Evolutionary conservation across 2,888 invertebrate genomes (phyloP).

Genomic region (Tenthredo amoena): DNA sequence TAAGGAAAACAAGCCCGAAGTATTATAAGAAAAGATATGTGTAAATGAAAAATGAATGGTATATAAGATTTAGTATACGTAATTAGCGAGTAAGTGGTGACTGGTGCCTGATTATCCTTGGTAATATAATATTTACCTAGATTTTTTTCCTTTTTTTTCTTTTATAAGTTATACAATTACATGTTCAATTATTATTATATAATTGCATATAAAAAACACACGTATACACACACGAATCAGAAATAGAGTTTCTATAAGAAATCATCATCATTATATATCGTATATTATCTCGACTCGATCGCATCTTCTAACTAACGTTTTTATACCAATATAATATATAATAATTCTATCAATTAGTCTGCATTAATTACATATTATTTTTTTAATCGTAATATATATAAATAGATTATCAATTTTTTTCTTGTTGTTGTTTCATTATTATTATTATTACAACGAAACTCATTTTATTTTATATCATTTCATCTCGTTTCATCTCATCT

Average conservation of each 20-base stretch:
- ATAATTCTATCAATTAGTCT: constrained; percentile 12
- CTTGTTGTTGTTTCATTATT: not conserved
- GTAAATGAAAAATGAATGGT: not conserved
- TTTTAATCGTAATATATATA: constrained; percentile 2
- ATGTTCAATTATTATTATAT: constrained; percentile 25
- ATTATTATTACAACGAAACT: constrained; percentile 8
- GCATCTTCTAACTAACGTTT: constrained; percentile 36
- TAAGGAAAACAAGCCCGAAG: not conserved
- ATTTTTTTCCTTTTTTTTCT: not conserved
- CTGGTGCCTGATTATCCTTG: not conserved
- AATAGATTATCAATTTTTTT: not conserved
- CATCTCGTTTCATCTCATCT: not conserved
- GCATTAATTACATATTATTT: constrained; percentile 2
- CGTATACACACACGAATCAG: constrained; percentile 70
- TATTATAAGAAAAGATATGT: not conserved
- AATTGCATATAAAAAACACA: constrained; percentile 62
- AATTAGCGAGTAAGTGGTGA: constrained; percentile 1
- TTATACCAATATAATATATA: constrained; percentile 37
- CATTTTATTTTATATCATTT: not conserved
- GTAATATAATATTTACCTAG: constrained; percentile 7
- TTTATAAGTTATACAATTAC: constrained; percentile 33
- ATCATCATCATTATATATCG: constrained; percentile 53
- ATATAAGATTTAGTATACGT: not conserved
- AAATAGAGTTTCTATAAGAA: constrained; percentile 66
- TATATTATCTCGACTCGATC: constrained; percentile 56